phyloP scores from a whole-genome alignment of 2,797 vertebrate genomes.

The Enteromius radiatus region DNA sequence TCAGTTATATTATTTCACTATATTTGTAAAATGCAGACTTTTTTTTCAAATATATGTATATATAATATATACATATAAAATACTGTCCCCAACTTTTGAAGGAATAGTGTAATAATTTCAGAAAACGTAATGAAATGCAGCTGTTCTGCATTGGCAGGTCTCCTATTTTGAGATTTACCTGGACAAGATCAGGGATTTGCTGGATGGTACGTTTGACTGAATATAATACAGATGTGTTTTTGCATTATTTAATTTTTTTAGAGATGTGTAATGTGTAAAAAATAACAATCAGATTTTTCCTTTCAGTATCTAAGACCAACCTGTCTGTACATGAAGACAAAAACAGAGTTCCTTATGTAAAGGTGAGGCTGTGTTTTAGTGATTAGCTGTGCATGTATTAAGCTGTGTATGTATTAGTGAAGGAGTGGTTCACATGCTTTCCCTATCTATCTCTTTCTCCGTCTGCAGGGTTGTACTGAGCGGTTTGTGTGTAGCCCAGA shows the following conservation, averaged over 20 bases:
- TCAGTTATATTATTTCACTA: neutral
- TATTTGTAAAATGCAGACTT: neutral
- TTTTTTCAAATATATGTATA: too few relatives aligned
- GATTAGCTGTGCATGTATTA: neutral
- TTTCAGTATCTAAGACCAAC: slow-evolving; percentile 95
- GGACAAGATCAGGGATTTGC: slow-evolving; percentile 95
- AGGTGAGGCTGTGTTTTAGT: slow-evolving; percentile 77
- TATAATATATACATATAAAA: too few relatives aligned
- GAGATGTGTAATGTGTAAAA: neutral
- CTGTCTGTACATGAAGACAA: slow-evolving; percentile 97
- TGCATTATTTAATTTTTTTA: neutral
- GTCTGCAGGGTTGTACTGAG: slow-evolving; percentile 91
- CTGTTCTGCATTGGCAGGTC: slow-evolving; percentile 77
- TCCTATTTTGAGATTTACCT: slow-evolving; percentile 98
- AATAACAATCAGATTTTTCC: neutral
- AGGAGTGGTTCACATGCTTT: neutral
- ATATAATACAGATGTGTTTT: neutral
- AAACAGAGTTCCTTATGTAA: slow-evolving; percentile 96
- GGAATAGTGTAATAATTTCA: neutral
- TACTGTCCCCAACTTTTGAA: neutral
- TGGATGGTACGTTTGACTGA: slow-evolving; percentile 85
- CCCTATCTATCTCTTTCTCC: neutral
- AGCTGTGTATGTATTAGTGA: neutral
- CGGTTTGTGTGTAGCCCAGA: slow-evolving; percentile 98
- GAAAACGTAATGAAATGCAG: neutral